Evolutionary conservation across 2,113 vertebrate genomes (phyloP), one percentile per base, ranked within the genome.

Genomic region (Chitala chitala): DNA sequence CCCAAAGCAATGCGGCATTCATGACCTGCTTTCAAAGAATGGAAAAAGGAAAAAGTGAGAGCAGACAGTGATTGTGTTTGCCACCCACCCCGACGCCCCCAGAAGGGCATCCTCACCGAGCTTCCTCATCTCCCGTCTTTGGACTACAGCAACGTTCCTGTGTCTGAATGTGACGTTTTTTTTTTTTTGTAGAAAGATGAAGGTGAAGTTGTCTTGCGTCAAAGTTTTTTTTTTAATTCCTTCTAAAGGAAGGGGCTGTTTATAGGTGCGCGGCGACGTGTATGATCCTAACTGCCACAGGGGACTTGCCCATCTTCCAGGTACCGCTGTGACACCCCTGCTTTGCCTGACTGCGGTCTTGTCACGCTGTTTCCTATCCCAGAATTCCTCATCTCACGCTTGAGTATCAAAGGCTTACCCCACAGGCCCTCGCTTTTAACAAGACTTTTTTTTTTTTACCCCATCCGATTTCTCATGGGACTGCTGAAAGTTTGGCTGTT

Each of bases 21-120:
- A 68, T 77, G 61, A 50, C 71, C 71, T 71, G 74, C 56, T 71
- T 76, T 71, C 48, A 71, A 54, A 59, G 53, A 69, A 22, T 36
- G 50, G n/a, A 58, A 58, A 73, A 59, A 69, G 50, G 69, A 64
- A 8, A 22, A 46, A 76, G 55, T 40, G 17, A 46, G n/a, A 24
- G 9, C 13, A 71, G 31, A 70, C 31, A 54, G 54, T 24, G 42
- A 70, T 68, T 40, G 36, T 44, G 58, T 44, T 26, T 9, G 3
- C 22, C 69, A 36, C 70, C 53, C 29, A 33, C 59, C 46, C 44
- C 42, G 24, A 2, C 20, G 26, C 42, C 1, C 6, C 42, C 44
- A 44, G 15, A 12, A 33, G 31, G 64, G 64, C 20, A 10, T 51
- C 20, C 15, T 38, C 17, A 12, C 6, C 33, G 22, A 4, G 9